Evolutionary conservation across 2,113 vertebrate genomes (phyloP), one percentile per base, ranked within the genome.

Genomic region (Platysternon megacephalum): DNA sequence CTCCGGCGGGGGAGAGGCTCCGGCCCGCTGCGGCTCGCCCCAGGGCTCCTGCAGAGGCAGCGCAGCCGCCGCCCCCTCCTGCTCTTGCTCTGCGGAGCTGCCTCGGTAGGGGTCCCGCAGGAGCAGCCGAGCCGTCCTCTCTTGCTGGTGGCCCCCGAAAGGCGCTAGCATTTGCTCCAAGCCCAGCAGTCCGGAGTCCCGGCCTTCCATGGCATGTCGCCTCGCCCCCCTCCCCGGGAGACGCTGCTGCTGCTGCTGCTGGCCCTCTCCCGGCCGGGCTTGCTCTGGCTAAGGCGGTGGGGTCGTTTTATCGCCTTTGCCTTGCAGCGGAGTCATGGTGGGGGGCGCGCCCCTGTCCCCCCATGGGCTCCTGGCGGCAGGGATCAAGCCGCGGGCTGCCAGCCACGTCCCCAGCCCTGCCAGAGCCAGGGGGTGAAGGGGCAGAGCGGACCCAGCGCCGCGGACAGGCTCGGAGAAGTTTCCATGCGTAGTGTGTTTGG

Each of bases 141-240:
- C 65, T 22, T 53, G 46, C 6, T 5, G n/a, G 28, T 55, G 10
- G 2, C 84, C 86, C 58, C 8, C 86, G 1, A 8, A 58, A 32
- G 82, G 42, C 39, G 22, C 78, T 2, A 55, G 79, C 5, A 21
- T 44, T 1, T 19, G 61, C 51, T 91, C 89, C 49, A 65, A 56
- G 80, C 39, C 55, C 56, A 72, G 91, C 42, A 24, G 81, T 48
- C 72, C 84, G 24, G 81, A 29, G 42, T 78, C 52, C 4, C 52
- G 87, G 78, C 72, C 51, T 85, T 97, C 97, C 93, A 89, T 96
- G 78, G 42, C 68, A 81, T 29, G 55, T 42, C 84, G 49, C 48
- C 52, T 49, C 48, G 48, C 14, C 39, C 11, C 56, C 35, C n/a
- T 4, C 39, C 55, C 44, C 44, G 22, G 1, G 46, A 49, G 35